Evolutionary conservation across 2,797 vertebrate species (phyloP).

Genomic region (Lacerta bilineata): DNA sequence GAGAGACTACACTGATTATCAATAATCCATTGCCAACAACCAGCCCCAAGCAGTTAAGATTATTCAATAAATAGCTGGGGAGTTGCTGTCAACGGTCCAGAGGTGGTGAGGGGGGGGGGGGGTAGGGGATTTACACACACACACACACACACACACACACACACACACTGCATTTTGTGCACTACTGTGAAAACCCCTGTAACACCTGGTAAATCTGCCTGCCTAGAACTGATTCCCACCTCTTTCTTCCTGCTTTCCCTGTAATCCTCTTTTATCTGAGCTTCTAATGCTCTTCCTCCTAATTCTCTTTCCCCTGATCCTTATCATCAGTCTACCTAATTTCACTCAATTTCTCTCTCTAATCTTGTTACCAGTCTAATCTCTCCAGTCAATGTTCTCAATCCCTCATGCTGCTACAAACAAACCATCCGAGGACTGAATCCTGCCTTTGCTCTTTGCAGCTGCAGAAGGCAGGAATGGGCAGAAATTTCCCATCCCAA

Average conservation of each 20-base stretch:
- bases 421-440: not conserved
- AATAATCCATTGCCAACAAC: not conserved
- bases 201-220: not conserved
- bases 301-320: slow-evolving; percentile 27
- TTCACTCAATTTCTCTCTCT: slow-evolving; percentile 31
- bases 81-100: no score
- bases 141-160: no score
- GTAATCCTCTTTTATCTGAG: slow-evolving; percentile 24
- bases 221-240: not conserved
- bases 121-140: not conserved
- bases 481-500: no score
- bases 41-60: not conserved
- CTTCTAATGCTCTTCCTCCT: slow-evolving; percentile 12
- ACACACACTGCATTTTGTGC: not conserved
- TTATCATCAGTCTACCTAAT: slow-evolving; percentile 28
- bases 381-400: slow-evolving; percentile 4
- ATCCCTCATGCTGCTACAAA: not conserved
- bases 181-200: not conserved
- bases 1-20: not conserved
- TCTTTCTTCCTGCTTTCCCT: not conserved
- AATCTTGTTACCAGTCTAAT: slow-evolving; percentile 35
- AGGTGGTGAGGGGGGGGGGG: no score
- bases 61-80: no score
- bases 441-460: not conserved
- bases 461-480: not conserved